Conservation (phyloP, 2,888 invertebrate species). For the Ochropacha duplaris region DNA sequence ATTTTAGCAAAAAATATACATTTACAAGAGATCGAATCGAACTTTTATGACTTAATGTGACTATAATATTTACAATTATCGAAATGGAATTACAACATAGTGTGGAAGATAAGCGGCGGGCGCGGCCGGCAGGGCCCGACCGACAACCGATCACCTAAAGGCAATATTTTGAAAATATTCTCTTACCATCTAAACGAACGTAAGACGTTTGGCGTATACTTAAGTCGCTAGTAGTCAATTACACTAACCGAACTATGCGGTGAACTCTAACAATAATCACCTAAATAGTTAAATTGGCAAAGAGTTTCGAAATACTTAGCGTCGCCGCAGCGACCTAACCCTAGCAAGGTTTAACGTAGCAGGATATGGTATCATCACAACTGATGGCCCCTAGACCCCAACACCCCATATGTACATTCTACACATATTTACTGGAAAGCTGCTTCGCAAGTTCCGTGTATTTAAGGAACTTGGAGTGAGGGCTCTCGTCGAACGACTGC, state of each 20-base stretch:
- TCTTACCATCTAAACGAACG: slow-evolving; percentile 77
- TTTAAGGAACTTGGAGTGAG: slow-evolving; percentile 98
- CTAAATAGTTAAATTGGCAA: slow-evolving; percentile 83
- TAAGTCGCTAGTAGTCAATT: slow-evolving; percentile 80
- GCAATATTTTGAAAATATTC: slow-evolving; percentile 82
- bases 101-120: slow-evolving; percentile 75
- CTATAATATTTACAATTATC: slow-evolving; percentile 79
- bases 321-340: slow-evolving; percentile 77
- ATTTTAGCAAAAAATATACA: slow-evolving; percentile 79
- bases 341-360: slow-evolving; percentile 83
- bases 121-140: slow-evolving; percentile 32
- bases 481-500: slow-evolving; percentile 92
- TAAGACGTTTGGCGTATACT: slow-evolving; percentile 84
- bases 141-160: slow-evolving; percentile 74
- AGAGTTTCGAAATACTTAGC: slow-evolving; percentile 82
- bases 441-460: slow-evolving; percentile 99
- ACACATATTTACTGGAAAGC: slow-evolving; percentile 98
- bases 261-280: slow-evolving; percentile 78
- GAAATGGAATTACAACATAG: slow-evolving; percentile 80
- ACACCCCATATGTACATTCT: slow-evolving; percentile 66
- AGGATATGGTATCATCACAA: slow-evolving; percentile 92
- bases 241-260: slow-evolving; percentile 81
- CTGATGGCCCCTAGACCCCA: slow-evolving; percentile 57
- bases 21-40: slow-evolving; percentile 83
- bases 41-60: slow-evolving; percentile 78